Conservation (phyloP, 2,888 invertebrate genomes). For the Drosophila antonietae region DNA sequence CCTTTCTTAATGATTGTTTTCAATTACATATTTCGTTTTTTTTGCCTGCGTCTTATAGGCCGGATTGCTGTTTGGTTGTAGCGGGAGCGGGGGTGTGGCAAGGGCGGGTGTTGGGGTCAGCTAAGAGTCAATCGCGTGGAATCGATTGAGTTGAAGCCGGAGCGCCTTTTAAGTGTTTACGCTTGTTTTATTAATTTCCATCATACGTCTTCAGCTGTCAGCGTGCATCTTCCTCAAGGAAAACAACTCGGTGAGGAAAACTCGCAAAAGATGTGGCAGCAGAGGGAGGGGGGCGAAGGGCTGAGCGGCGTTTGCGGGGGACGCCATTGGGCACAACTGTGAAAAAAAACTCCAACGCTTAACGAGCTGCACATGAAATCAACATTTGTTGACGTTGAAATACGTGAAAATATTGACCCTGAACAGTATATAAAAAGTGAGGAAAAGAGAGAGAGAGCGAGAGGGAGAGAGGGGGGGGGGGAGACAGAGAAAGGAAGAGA, state of each 20-base stretch:
- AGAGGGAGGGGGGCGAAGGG: not conserved
- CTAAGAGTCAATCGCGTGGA: slow-evolving; percentile 50
- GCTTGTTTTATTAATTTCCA: slow-evolving; percentile 81
- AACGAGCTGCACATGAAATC: slow-evolving; percentile 63
- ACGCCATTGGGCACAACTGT: not conserved
- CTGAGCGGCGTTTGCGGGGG: too few species aligned
- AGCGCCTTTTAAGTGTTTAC: slow-evolving; percentile 80
- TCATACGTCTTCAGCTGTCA: slow-evolving; percentile 80
- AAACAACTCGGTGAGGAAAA: slow-evolving; percentile 20
- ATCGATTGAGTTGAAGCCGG: slow-evolving; percentile 64
- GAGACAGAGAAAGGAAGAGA: too few species aligned
- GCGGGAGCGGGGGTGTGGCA: not conserved
- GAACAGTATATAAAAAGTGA: slow-evolving; percentile 7
- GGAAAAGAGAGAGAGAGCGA: not conserved
- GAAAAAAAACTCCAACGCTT: slow-evolving; percentile 26
- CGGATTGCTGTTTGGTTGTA: not conserved
- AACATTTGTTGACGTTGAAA: slow-evolving; percentile 25
- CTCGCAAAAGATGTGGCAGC: slow-evolving; percentile 10
- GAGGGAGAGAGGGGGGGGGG: too few species aligned
- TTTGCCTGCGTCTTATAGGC: slow-evolving; percentile 12
- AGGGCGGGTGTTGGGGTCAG: slow-evolving; percentile 1
- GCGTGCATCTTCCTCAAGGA: slow-evolving; percentile 39
- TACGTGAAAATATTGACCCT: slow-evolving; percentile 23
- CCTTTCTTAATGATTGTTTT: slow-evolving; percentile 50
- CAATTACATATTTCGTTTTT: slow-evolving; percentile 64